Evolutionary conservation across 2,113 vertebrate genomes (phyloP).

Genomic region (Rutilus rutilus): DNA sequence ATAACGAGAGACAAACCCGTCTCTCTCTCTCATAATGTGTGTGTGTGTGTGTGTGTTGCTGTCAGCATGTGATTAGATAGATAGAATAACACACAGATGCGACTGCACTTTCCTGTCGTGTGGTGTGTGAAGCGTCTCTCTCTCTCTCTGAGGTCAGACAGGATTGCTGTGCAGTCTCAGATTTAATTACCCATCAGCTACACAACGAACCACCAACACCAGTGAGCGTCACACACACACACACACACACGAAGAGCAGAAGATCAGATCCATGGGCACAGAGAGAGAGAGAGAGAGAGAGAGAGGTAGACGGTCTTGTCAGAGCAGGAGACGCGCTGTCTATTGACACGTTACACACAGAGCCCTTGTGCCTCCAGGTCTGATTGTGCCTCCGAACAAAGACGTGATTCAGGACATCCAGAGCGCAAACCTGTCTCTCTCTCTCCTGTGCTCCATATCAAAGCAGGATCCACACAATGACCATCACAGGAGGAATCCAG

Average conservation of each 20-base stretch:
- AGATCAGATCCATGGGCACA: conserved; percentile 49
- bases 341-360: conserved; percentile 66
- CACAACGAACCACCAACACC: not conserved
- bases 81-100: not conserved
- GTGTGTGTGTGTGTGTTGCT: conserved; percentile 4
- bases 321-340: conserved; percentile 71
- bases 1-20: not conserved
- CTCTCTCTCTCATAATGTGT: not conserved
- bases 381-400: conserved; percentile 71
- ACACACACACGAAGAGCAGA: conserved; percentile 38
- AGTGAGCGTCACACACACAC: conserved; percentile 33
- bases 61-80: not conserved
- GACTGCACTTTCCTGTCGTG: not conserved
- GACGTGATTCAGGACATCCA: conserved; percentile 77
- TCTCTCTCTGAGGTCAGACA: not conserved
- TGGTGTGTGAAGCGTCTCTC: not conserved
- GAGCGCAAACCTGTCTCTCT: conserved; percentile 57
- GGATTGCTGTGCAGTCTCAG: not conserved
- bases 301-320: conserved; percentile 12
- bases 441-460: conserved; percentile 69
- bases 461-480: conserved; percentile 77
- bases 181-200: not conserved
- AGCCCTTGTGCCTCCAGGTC: conserved; percentile 73
- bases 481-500: conserved; percentile 73
- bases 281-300: not conserved